Percentiles rank a stretch among this genome's conserved stretches.
These are phyloP conservation scores for Idaea aversata DNA, from an alignment of 2,888 invertebrate genomes.

Conservation along the genomic window DNA sequence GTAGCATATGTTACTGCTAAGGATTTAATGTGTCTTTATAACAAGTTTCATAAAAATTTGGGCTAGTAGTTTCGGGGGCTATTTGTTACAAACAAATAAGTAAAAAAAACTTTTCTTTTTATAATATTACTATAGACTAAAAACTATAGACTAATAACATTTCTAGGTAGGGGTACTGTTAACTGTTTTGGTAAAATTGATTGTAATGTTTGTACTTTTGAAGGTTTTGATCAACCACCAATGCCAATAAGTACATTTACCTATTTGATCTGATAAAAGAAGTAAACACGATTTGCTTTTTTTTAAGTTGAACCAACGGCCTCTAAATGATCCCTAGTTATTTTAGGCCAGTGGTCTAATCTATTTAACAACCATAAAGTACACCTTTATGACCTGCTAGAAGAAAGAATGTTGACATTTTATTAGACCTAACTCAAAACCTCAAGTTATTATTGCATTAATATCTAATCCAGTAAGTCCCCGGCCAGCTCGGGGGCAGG, in stretches of 20 bases:
- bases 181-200: not conserved
- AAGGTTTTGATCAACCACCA: not conserved
- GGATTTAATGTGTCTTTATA: too few species aligned
- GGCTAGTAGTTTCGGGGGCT: too few species aligned
- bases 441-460: not conserved
- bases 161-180: not conserved
- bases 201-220: not conserved
- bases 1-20: too few species aligned
- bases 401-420: not conserved
- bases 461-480: not conserved
- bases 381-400: not conserved
- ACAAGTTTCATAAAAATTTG: too few species aligned
- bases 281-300: not conserved
- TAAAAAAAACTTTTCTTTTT: too few species aligned
- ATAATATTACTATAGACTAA: too few species aligned
- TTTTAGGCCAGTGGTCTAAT: not conserved
- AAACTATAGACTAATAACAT: not conserved
- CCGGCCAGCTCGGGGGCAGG: not conserved
- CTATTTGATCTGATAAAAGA: not conserved
- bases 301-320: not conserved
- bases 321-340: not conserved
- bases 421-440: not conserved
- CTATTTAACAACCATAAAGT: too few species aligned
- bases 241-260: not conserved
- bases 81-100: too few species aligned